Evolutionary conservation across 2,797 vertebrate genomes (phyloP).

Genomic region (Buceros bicornis): DNA sequence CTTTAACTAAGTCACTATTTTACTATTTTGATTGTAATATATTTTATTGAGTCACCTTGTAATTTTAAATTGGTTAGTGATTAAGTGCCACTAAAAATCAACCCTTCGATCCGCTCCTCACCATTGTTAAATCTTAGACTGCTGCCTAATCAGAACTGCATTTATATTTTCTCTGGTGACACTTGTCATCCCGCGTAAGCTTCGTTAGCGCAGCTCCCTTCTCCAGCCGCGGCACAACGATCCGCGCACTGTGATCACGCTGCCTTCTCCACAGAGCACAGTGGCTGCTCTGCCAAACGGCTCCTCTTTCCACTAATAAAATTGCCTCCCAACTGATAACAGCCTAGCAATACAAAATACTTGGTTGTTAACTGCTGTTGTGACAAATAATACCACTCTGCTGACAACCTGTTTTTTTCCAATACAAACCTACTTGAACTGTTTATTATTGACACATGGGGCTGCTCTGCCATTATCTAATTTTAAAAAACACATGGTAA

Average conservation of each 20-base stretch:
- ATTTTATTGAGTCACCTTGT: too few relatives aligned
- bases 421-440: conserved; percentile 44
- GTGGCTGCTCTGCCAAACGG: conserved; percentile 18
- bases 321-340: conserved; percentile 43
- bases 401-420: conserved; percentile 59
- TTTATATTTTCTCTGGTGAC: too few relatives aligned
- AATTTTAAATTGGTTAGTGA: too few relatives aligned
- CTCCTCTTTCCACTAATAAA: conserved; percentile 35
- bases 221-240: neutral
- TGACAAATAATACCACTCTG: conserved; percentile 60
- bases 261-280: neutral
- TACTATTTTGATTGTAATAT: too few relatives aligned
- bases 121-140: too few relatives aligned
- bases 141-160: too few relatives aligned
- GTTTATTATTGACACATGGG: conserved; percentile 53
- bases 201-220: neutral
- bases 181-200: fast-evolving
- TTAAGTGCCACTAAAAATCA: too few relatives aligned
- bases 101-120: too few relatives aligned
- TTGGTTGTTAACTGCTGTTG: conserved; percentile 32
- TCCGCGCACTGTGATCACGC: neutral
- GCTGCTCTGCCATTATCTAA: conserved; percentile 33
- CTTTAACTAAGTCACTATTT: too few relatives aligned
- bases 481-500: neutral
- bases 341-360: conserved; percentile 21